Evolutionary conservation across 2,113 vertebrate genomes (phyloP).

Genomic region (Alligator mississippiensis): DNA sequence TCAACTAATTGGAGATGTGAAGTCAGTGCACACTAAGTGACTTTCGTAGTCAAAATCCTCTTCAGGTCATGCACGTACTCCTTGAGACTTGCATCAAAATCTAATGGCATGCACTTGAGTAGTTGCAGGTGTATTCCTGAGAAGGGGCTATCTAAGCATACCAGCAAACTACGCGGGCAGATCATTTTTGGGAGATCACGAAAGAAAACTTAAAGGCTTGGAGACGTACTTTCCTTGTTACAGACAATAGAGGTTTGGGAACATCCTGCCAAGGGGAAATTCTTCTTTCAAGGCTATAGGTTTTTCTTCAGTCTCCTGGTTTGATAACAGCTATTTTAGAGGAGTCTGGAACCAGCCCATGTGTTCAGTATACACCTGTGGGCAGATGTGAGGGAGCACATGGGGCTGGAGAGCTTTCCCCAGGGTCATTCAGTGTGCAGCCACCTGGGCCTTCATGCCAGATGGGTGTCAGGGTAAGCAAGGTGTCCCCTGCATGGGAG

Average conservation of each 20-base stretch:
- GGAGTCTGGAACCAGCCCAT: not conserved
- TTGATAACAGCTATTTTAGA: not conserved
- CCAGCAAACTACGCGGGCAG: not conserved
- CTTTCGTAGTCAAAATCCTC: not conserved
- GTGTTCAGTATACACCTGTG: no score
- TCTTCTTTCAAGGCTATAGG: not conserved
- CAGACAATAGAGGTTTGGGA: not conserved
- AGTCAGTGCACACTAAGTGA: not conserved
- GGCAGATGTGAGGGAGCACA: no score
- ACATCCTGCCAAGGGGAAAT: not conserved
- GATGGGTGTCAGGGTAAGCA: not conserved
- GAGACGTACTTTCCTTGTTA: not conserved
- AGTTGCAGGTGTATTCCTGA: not conserved
- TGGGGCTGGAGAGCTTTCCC: no score
- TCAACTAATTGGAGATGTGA: not conserved
- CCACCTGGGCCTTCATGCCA: not conserved
- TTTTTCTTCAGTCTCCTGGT: not conserved
- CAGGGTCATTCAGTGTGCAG: not conserved
- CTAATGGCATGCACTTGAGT: not conserved
- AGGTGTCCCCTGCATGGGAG: not conserved
- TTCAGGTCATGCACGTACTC: not conserved
- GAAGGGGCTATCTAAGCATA: not conserved
- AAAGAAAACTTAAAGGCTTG: not conserved
- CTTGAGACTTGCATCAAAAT: not conserved
- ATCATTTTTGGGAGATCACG: not conserved